Evolutionary conservation across 35 echinoderm and acorn worm genomes (phyloP).

Genomic region (Antedon bifida): DNA sequence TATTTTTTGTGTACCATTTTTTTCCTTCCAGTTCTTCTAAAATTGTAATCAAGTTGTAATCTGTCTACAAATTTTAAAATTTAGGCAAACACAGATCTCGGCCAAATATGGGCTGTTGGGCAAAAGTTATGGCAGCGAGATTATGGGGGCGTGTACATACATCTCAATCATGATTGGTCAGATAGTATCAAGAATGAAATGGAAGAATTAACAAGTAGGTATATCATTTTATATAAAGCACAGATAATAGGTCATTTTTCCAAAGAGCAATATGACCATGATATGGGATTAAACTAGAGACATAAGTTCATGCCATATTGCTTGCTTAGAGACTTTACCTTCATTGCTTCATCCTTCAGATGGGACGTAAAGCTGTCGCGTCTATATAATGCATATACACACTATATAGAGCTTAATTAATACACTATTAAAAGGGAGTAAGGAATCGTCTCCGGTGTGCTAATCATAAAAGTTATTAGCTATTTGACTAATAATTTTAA

Average conservation of each 20-base stretch:
- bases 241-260: background rate
- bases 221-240: background rate
- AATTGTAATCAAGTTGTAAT: no score
- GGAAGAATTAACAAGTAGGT: conserved; percentile 39
- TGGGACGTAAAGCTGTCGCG: no score
- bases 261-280: background rate
- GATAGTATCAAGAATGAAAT: conserved; percentile 70
- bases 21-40: no score
- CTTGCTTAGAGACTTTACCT: background rate
- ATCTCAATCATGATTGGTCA: conserved; percentile 85
- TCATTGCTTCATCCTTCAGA: no score
- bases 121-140: conserved; percentile 83
- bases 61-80: no score
- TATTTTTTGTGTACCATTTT: no score
- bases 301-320: background rate
- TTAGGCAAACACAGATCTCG: conserved; percentile 76
- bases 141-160: conserved; percentile 55
- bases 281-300: background rate
- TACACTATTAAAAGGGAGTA: no score
- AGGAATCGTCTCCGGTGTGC: no score
- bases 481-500: no score
- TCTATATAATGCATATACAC: no score
- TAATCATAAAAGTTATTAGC: no score
- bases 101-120: conserved; percentile 75
- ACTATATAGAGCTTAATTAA: no score